Evolutionary conservation across 2,888 invertebrate genomes (phyloP), one percentile per base, ranked within the genome.

Genomic region (Dorcus parallelipipedus): DNA sequence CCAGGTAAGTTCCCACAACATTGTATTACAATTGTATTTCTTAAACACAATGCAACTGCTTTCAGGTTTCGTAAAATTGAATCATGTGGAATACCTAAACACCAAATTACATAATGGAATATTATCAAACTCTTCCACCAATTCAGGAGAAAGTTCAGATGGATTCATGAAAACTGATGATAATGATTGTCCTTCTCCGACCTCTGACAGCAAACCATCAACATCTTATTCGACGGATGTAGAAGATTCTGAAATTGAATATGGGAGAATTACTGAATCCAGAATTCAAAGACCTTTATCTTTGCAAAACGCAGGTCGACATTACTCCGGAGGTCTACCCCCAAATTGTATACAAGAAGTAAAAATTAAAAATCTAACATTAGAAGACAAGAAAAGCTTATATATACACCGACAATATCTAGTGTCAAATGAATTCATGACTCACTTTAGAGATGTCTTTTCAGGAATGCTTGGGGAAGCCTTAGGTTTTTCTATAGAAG

Each of bases 341-440:
- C 79, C 80, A 38, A 79, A 81, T 62, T 82, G 82, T 61, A 83
- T 85, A 77, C 76, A 78, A 23, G 63, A 77, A 33, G 70, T 82
- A 6, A 79, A 81, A 67, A 72, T 81, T 5, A 79, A 70, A 54
- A 79, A 72, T 71, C 74, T 57, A 9, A 23, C 50, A 1, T 5
- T 59, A 4, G 64, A 65, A 60, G 56, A 67, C 26, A 67, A 69
- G 10, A 66, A 69, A 5, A 69, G 72, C 49, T 60, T 75, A 9
- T 74, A 66, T 48, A 64, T 72, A 42, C 65, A 62, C 4, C 69
- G 74, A 6, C 65, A 81, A 45, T 88, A 84, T 68, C 77, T 90
- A 0, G 87, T 84, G 69, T 90, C 90, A 0, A 74, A 79, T 40
- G 81, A 79, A 49, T 91, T 90, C 69, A 87, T 89, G 86, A 79